Evolutionary conservation across 2,888 invertebrate species (phyloP).

Genomic region (Harmothoe impar): DNA sequence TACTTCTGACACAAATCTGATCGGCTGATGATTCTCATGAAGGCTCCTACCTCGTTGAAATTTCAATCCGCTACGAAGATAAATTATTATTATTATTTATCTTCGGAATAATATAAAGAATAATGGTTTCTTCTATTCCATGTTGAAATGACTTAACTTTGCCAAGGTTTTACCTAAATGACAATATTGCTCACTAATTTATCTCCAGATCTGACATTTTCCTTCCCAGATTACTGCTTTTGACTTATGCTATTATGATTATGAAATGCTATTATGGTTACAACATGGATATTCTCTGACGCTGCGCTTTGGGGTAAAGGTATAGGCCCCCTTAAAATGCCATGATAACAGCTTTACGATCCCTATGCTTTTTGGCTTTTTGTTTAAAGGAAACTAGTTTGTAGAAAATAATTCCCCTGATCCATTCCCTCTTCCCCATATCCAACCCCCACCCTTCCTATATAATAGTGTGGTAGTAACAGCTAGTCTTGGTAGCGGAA

Average conservation of each 20-base stretch:
- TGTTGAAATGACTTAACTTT: background rate
- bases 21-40: constrained; percentile 13
- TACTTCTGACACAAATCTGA: background rate
- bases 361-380: constrained; percentile 44
- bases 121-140: too few species aligned
- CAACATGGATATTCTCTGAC: background rate
- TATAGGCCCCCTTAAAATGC: background rate
- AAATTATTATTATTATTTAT: too few species aligned
- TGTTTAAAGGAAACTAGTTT: constrained; percentile 14
- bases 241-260: background rate
- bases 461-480: background rate
- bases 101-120: too few species aligned
- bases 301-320: background rate
- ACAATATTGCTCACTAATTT: constrained; percentile 14
- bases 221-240: background rate
- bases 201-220: constrained; percentile 14
- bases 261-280: background rate
- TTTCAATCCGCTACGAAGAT: background rate
- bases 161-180: background rate
- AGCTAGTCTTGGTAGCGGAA: background rate
- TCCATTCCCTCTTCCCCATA: background rate
- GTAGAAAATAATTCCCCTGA: background rate
- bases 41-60: constrained; percentile 31
- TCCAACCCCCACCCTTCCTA: background rate
- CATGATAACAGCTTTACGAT: constrained; percentile 3